phyloP scores from a whole-genome alignment of 2,113 vertebrate genomes.

The Platanista minor region DNA sequence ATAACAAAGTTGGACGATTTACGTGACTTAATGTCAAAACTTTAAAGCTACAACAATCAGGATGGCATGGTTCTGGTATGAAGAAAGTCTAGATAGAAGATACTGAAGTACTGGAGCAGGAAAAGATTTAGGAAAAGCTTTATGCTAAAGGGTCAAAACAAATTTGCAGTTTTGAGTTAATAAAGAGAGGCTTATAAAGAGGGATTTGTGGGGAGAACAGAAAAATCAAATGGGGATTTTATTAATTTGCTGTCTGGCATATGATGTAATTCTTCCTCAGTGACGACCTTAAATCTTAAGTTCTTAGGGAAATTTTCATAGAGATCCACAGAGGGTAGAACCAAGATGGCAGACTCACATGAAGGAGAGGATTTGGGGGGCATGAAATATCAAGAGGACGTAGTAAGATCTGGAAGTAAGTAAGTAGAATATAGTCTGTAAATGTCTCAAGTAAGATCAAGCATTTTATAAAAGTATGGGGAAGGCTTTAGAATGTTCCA shows the following conservation, averaged over 20 bases:
- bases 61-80: not conserved
- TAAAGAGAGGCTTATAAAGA: not conserved
- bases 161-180: not conserved
- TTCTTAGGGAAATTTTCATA: constrained; percentile 10
- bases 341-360: not conserved
- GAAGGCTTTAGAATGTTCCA: not conserved
- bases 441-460: not conserved
- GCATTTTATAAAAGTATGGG: not conserved
- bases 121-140: not conserved
- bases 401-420: not conserved
- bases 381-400: not conserved
- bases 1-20: constrained; percentile 1
- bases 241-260: not conserved
- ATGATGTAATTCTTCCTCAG: not conserved
- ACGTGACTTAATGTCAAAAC: not conserved
- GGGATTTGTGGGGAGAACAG: not conserved
- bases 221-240: not conserved
- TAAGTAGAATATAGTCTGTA: not conserved
- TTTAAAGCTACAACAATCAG: not conserved
- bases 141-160: not conserved
- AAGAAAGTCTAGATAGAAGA: not conserved
- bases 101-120: not conserved
- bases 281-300: not conserved
- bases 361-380: not conserved
- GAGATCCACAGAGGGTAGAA: not conserved